phyloP scores from a whole-genome alignment of 2,888 invertebrate genomes.

The Rhodophaea formosa region DNA sequence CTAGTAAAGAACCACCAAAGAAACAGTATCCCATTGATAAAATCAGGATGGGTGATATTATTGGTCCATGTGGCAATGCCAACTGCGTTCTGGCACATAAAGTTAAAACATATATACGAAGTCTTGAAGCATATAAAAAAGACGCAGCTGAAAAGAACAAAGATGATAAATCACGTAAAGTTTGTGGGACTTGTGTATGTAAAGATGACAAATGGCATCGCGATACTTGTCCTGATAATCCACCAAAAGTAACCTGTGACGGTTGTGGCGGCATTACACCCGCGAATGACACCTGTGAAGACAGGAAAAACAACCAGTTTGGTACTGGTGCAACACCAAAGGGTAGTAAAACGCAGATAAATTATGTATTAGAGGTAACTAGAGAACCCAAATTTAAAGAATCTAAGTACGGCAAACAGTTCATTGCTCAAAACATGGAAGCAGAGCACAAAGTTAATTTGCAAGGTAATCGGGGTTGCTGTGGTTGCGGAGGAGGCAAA shows the following conservation, averaged over 20 bases:
- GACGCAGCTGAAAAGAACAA: conserved; percentile 45
- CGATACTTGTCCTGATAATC: conserved; percentile 51
- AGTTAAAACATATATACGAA: conserved; percentile 64
- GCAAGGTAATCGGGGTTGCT: neutral
- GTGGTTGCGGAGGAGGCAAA: neutral
- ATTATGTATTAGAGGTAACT: conserved; percentile 49
- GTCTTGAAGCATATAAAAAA: conserved; percentile 59
- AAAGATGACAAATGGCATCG: conserved; percentile 69
- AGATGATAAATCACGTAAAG: conserved; percentile 42
- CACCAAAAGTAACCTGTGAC: conserved; percentile 39
- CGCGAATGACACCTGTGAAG: conserved; percentile 57
- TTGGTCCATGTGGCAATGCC: conserved; percentile 69
- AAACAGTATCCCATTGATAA: conserved; percentile 60
- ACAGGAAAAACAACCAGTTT: conserved; percentile 44
- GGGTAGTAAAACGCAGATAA: conserved; percentile 45
- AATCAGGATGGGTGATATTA: conserved; percentile 73
- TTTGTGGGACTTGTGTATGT: conserved; percentile 66
- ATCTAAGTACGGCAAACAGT: conserved; percentile 46
- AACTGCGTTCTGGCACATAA: conserved; percentile 70
- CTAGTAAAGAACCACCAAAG: conserved; percentile 31
- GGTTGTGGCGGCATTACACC: conserved; percentile 56
- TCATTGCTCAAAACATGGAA: conserved; percentile 10
- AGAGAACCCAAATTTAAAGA: conserved; percentile 45
- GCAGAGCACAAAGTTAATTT: neutral
- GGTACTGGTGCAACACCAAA: conserved; percentile 53